phyloP scores from a whole-genome alignment of 2,113 vertebrate genomes.

The Paramisgurnus dabryanus region DNA sequence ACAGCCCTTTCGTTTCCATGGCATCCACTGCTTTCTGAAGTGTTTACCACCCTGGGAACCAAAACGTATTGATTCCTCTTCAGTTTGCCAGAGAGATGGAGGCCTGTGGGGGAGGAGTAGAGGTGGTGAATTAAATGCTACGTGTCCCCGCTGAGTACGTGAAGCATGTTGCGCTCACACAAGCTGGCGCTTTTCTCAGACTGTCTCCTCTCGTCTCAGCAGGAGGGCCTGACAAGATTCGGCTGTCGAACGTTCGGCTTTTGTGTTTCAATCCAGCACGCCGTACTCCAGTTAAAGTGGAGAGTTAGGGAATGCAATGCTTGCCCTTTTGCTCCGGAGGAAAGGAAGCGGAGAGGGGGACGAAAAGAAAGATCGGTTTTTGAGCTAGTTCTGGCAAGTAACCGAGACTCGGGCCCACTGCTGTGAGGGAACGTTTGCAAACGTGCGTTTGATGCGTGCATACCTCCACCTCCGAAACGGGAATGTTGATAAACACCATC shows the following conservation, averaged over 20 bases:
- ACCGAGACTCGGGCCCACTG: conserved; percentile 8
- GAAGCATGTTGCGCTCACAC: conserved; percentile 8
- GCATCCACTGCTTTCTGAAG: conserved; percentile 42
- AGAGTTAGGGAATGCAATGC: conserved; percentile 36
- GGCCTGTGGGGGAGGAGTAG: background rate
- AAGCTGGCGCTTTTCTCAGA: conserved; percentile 13
- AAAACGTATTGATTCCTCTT: conserved; percentile 68
- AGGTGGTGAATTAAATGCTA: conserved; percentile 25
- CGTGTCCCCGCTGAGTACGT: conserved; percentile 4
- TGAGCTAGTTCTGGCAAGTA: conserved; percentile 37
- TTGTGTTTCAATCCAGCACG: conserved; percentile 27
- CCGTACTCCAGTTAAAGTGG: conserved; percentile 20
- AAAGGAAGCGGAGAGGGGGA: conserved; percentile 25
- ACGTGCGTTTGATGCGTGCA: background rate
- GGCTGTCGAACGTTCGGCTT: conserved; percentile 18
- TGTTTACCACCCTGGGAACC: conserved; percentile 59
- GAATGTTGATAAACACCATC: conserved; percentile 44
- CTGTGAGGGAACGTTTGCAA: conserved; percentile 41
- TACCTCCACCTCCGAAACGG: conserved; percentile 41
- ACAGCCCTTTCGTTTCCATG: conserved; percentile 44
- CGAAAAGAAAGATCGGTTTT: conserved; percentile 14
- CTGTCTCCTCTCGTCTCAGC: conserved; percentile 14
- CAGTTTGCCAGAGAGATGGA: background rate
- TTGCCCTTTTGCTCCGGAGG: conserved; percentile 24
- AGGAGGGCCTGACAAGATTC: conserved; percentile 10